Evolutionary conservation across 1,140 invertebrate species (phyloP).

Genomic region (Alviniconcha marisindica): DNA sequence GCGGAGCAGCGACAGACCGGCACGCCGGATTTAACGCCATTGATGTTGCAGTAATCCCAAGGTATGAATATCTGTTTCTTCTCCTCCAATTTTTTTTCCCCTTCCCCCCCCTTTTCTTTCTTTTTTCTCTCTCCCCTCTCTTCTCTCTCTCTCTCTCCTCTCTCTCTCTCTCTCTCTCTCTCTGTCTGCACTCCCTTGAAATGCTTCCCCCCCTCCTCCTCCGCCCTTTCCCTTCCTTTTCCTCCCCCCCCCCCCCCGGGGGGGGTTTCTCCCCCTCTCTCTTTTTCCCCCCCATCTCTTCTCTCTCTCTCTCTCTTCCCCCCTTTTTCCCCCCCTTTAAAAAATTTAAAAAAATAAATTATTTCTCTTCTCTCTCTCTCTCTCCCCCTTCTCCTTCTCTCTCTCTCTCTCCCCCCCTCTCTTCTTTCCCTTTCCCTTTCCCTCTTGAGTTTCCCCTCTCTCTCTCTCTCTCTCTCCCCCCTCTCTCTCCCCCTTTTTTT

Average conservation of each 20-base stretch:
- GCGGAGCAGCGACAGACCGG: neutral
- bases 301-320: too few relatives aligned
- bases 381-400: too few relatives aligned
- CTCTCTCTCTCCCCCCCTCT: too few relatives aligned
- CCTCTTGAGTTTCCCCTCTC: too few relatives aligned
- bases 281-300: neutral
- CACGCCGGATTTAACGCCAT: neutral
- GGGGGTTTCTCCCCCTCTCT: neutral
- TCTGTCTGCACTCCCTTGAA: neutral
- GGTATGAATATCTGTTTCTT: neutral
- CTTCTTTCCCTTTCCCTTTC: too few relatives aligned
- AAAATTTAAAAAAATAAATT: too few relatives aligned
- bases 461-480: neutral
- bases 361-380: too few relatives aligned
- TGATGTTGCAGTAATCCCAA: neutral
- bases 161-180: neutral
- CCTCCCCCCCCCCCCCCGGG: neutral
- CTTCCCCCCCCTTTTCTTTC: conserved; percentile 23
- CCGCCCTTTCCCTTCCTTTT: neutral
- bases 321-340: too few relatives aligned
- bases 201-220: conserved; percentile 7
- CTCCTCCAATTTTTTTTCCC: neutral
- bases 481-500: neutral
- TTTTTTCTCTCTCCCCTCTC: conserved; percentile 17
- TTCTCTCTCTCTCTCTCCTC: conserved; percentile 21